phyloP scores from a whole-genome alignment of 2,113 vertebrate species.

The Ibidorhyncha struthersii region DNA sequence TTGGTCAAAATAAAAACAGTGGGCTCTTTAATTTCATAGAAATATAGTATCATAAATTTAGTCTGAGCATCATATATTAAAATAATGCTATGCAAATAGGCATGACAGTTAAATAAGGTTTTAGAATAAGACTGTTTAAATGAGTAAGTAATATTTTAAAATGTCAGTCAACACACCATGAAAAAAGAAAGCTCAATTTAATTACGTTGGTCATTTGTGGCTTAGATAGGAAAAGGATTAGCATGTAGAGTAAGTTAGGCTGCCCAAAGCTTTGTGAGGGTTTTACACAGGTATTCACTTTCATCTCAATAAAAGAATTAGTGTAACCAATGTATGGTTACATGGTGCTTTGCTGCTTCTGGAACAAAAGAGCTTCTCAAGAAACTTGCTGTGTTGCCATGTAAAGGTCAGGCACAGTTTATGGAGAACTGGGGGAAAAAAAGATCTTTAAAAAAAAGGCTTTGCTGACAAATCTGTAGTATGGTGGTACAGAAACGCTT shows the following conservation, averaged over 20 bases:
- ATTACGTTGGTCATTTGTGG: slow-evolving; percentile 50
- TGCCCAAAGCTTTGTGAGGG: slow-evolving; percentile 26
- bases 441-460: neutral
- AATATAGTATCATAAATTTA: slow-evolving; percentile 1
- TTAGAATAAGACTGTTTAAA: slow-evolving; percentile 41
- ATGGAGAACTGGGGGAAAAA: neutral
- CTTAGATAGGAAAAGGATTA: slow-evolving; percentile 52
- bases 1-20: neutral
- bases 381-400: neutral
- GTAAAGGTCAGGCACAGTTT: neutral
- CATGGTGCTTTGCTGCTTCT: neutral
- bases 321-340: slow-evolving; percentile 34
- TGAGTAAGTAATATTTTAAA: slow-evolving; percentile 39
- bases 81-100: slow-evolving; percentile 48
- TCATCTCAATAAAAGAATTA: slow-evolving; percentile 46
- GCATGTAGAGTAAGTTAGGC: neutral
- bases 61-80: slow-evolving; percentile 18
- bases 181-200: slow-evolving; percentile 51
- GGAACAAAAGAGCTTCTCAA: neutral
- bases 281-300: slow-evolving; percentile 58
- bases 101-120: slow-evolving; percentile 39
- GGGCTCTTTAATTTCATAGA: neutral
- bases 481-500: neutral
- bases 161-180: slow-evolving; percentile 24
- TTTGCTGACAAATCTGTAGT: neutral